Evolutionary conservation across 2,113 vertebrate species (phyloP), one percentile per base, ranked within the genome.

Genomic region (Anguilla rostrata): DNA sequence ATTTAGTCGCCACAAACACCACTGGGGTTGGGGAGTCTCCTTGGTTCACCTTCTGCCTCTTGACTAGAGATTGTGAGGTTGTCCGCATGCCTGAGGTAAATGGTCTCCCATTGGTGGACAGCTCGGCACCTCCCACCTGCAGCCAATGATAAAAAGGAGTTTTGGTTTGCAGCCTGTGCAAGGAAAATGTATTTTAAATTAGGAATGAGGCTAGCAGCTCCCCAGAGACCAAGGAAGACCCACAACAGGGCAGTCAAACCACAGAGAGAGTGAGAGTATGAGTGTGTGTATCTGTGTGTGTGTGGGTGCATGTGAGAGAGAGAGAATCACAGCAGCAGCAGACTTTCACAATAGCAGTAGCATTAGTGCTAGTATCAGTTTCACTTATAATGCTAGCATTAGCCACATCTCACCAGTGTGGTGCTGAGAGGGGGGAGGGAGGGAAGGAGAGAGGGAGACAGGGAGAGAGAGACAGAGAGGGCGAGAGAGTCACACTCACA

Each of bases 1-100:
- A 97, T 94, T 98, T 98, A 39, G 97, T 98, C 88, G 97, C 97
- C 90, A 98, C 97, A 89, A 98, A 98, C 89, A 98, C 97, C 90
- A 98, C 97, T 0, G 97, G 97, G 94, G 97, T 98, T 82, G 97
- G 97, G 22, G 97, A 96, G 90, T 98, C 97, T 11, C 97, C 97
- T 56, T 97, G 96, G 94, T 96, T 97, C 88, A 98, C 95, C 92
- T 97, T 98, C 95, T 97, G 97, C 79, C 97, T 93, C 92, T 98
- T 98, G 91, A 97, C 96, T 90, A 95, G 96, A 0, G 97, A 97
- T 93, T 97, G 97, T 85, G 95, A 94, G 78, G 96, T 94, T 82
- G 96, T 96, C 87, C 97, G 96, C 93, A 97, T 95, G 85, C 97
- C 96, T 84, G 96, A 95, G 34, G 96, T 92, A 83, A 97, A 95